Evolutionary conservation across 2,113 vertebrate species (phyloP), one percentile per base, ranked within the genome.

Genomic region (Cairina moschata): DNA sequence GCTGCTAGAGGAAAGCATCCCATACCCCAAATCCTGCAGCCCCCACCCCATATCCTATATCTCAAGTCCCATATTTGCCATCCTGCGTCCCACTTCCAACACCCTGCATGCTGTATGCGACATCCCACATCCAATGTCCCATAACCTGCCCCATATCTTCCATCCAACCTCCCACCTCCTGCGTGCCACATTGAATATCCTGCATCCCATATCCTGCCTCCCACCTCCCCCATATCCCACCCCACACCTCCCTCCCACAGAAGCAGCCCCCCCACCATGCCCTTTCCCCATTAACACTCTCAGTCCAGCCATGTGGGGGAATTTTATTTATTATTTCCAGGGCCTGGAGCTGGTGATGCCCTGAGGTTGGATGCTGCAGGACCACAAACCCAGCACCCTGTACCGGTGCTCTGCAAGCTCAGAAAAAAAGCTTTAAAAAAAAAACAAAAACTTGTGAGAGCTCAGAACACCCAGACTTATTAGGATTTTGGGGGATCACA

Each of bases 1-100:
- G 3, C 9, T 52, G 42, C 42, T 56, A 38, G 4, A 8, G 13
- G n/a, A 40, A 22, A 82, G 20, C 3, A 36, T 31, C 56, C 17
- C 9, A 36, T 3, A 26, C 32, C 59, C 48, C 3, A 0, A 1
- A 55, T 21, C 29, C n/a, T 11, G 8, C 9, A 28, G 32, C 50
- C 48, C 34, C 4, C 9, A 76, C 16, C 36, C 28, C 9, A 23
- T 2, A 26, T 21, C 50, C 56, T 3, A 0, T 1, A 44, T 20
- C 52, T 32, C n/a, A 59, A 7, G 21, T 59, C 22, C 22, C 32
- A 14, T 14, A 34, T 34, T 22, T 34, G n/a, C 58, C n/a, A 60
- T 60, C 32, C 65, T 14, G 3, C 8, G 21, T 38, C 26, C 32
- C 48, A 34, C 3, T 46, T 17, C 31, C 59, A 62, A 26, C 59